These are phyloP conservation scores for Eupithecia abbreviata DNA, from an alignment of 2,888 invertebrate genomes.

Conservation along the genomic window DNA sequence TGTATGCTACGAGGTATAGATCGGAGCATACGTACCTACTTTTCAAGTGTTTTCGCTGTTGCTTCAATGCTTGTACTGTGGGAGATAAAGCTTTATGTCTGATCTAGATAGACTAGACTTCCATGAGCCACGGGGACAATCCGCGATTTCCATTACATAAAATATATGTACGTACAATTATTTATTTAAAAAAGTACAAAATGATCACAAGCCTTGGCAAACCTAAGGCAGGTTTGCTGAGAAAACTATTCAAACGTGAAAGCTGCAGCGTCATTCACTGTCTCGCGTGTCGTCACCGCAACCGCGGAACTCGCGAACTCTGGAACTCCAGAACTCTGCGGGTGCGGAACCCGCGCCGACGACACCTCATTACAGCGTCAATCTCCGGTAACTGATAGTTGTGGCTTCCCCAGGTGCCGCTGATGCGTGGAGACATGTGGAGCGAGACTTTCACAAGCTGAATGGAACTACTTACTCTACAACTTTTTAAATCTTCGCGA, in stretches of 20 bases:
- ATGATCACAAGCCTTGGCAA: too few relatives aligned
- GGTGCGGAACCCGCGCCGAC: slow-evolving; percentile 11
- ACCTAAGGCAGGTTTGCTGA: too few relatives aligned
- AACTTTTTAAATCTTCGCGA: too few relatives aligned
- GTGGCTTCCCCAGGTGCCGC: slow-evolving; percentile 14
- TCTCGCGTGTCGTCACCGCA: slow-evolving; percentile 9
- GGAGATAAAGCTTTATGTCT: neutral
- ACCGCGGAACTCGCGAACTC: slow-evolving; percentile 12
- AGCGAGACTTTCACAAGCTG: neutral
- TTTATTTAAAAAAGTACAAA: too few relatives aligned
- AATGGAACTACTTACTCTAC: neutral
- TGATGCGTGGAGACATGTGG: slow-evolving; percentile 2
- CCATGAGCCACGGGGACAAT: too few relatives aligned
- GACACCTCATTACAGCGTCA: slow-evolving; percentile 29
- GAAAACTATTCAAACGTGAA: neutral
- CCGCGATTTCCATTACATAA: too few relatives aligned
- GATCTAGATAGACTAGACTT: too few relatives aligned
- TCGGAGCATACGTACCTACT: too few relatives aligned
- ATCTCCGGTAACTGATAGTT: slow-evolving; percentile 27
- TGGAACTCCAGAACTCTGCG: slow-evolving; percentile 13
- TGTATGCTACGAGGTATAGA: neutral
- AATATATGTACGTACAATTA: too few relatives aligned
- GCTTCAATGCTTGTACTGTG: neutral
- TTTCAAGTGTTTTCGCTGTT: neutral
- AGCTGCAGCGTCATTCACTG: neutral